Evolutionary conservation across 2,113 vertebrate species (phyloP).

Genomic region (Notiomystis cincta): DNA sequence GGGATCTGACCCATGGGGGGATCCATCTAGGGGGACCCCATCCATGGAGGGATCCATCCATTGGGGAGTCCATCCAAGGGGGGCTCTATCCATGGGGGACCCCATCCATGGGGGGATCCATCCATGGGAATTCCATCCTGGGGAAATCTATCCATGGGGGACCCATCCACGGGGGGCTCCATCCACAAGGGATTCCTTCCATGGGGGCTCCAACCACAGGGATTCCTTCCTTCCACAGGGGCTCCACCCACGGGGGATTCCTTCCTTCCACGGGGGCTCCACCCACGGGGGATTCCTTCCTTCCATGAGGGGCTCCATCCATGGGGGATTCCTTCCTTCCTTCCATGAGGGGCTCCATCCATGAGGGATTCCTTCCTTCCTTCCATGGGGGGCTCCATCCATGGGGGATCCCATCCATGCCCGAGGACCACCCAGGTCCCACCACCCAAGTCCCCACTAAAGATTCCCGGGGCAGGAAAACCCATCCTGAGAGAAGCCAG

Average conservation of each 20-base stretch:
- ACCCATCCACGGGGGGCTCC: neutral
- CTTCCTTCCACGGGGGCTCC: no score
- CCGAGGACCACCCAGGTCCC: fast-evolving
- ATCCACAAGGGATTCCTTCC: neutral
- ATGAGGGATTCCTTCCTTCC: neutral
- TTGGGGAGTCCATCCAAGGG: no score
- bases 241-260: neutral
- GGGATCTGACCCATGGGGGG: neutral
- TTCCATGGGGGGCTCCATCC: no score
- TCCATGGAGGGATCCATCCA: no score
- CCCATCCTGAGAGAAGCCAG: fast-evolving
- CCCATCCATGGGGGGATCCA: neutral
- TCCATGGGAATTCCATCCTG: neutral
- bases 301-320: neutral
- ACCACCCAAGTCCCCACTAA: neutral
- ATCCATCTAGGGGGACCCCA: neutral
- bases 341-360: neutral
- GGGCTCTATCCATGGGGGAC: neutral
- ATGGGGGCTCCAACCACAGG: neutral
- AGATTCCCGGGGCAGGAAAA: neutral
- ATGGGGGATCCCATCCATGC: neutral
- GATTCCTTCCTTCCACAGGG: no score
- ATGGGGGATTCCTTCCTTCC: neutral
- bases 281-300: neutral
- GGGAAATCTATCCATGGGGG: no score